These are phyloP conservation scores for Colius striatus DNA, from an alignment of 2,113 vertebrate genomes.

Conservation along the genomic window DNA sequence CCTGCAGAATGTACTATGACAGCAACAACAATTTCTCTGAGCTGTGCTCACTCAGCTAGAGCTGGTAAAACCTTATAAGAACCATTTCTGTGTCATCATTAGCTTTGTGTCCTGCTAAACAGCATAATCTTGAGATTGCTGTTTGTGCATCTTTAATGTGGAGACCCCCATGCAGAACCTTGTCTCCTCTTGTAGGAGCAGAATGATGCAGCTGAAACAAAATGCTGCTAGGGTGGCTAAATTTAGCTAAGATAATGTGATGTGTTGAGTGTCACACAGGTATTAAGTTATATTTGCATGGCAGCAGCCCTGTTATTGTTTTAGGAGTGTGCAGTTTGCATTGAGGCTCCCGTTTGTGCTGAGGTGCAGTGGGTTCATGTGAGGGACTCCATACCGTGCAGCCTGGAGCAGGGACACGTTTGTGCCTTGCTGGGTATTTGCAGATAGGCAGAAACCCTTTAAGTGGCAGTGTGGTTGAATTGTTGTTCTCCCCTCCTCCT, in stretches of 20 bases:
- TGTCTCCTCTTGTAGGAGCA: not conserved
- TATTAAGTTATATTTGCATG: not conserved
- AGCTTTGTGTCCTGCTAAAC: not conserved
- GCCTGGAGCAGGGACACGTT: fast-evolving
- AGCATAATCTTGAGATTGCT: not conserved
- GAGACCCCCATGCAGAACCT: not conserved
- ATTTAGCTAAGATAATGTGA: not conserved
- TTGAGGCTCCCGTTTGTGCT: not conserved
- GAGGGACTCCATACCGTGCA: not conserved
- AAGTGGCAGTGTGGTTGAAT: not conserved
- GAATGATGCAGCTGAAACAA: not conserved
- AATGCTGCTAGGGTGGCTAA: not conserved
- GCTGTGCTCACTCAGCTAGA: not conserved
- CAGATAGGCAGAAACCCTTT: not conserved
- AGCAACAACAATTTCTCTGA: not conserved
- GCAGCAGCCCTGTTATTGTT: not conserved
- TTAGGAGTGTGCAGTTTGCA: not conserved
- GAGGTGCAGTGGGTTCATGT: fast-evolving
- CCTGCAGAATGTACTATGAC: not conserved
- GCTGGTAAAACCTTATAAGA: not conserved
- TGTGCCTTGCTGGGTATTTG: not conserved
- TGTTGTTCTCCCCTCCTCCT: not conserved
- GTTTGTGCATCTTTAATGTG: not conserved
- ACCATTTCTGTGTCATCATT: not conserved
- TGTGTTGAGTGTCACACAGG: not conserved